phyloP scores from a whole-genome alignment of 2,888 invertebrate genomes.

The Merodon equestris region DNA sequence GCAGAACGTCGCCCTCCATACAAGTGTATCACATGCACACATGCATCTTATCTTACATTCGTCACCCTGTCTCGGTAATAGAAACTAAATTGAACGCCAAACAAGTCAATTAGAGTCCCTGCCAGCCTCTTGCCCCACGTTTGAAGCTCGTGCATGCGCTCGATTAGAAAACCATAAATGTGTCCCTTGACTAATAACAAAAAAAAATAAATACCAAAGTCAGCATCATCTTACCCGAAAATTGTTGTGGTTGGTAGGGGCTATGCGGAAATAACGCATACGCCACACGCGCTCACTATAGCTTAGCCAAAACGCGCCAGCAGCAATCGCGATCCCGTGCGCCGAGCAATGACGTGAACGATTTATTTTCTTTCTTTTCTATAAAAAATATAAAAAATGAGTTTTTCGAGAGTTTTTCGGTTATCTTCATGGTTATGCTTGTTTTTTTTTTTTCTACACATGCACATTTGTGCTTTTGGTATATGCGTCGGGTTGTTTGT shows the following conservation, averaged over 20 bases:
- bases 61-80: slow-evolving; percentile 19
- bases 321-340: too few relatives aligned
- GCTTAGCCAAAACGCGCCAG: too few relatives aligned
- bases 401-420: slow-evolving; percentile 27
- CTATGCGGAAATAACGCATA: slow-evolving; percentile 58
- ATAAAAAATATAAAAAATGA: slow-evolving; percentile 10
- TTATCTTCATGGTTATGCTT: slow-evolving; percentile 35
- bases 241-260: neutral
- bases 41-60: slow-evolving; percentile 16
- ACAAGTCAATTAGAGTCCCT: slow-evolving; percentile 40
- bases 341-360: slow-evolving; percentile 32
- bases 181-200: too few relatives aligned
- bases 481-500: slow-evolving; percentile 71
- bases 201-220: too few relatives aligned
- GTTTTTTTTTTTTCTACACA: neutral
- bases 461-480: slow-evolving; percentile 23
- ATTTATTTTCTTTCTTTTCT: slow-evolving; percentile 15
- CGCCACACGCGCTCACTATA: slow-evolving; percentile 40
- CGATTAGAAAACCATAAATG: slow-evolving; percentile 35
- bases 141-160: slow-evolving; percentile 17
- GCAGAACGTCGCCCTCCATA: neutral
- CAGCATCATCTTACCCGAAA: neutral
- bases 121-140: neutral
- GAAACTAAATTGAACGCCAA: slow-evolving; percentile 42
- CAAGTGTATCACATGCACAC: slow-evolving; percentile 20